Evolutionary conservation across 1,140 invertebrate species (phyloP).

Genomic region (Pemphigus obesinymphae): DNA sequence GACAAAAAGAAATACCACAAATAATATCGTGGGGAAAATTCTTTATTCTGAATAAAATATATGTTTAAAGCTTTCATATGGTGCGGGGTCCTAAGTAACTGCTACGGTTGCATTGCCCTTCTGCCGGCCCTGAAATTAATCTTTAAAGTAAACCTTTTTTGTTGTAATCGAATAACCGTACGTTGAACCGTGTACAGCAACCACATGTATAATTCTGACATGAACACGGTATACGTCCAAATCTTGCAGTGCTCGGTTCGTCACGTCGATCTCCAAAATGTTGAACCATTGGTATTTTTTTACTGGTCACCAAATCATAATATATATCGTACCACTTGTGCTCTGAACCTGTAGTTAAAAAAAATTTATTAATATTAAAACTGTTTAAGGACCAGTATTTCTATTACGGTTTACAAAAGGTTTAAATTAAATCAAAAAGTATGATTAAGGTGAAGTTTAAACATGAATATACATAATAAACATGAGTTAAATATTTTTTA

Average conservation of each 20-base stretch:
- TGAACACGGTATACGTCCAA: slow-evolving; percentile 30
- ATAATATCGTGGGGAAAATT: no score
- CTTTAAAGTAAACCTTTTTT: not conserved
- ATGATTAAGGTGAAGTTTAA: no score
- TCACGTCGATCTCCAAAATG: not conserved
- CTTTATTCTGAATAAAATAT: no score
- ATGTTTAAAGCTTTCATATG: no score
- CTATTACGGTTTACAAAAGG: no score
- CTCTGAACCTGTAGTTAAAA: not conserved
- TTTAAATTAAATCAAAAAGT: no score
- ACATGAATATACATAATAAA: no score
- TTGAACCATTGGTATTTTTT: slow-evolving; percentile 27
- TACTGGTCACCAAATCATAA: not conserved
- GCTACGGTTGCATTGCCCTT: no score
- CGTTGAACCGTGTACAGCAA: slow-evolving; percentile 19
- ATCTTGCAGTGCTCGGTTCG: slow-evolving; percentile 1
- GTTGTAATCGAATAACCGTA: slow-evolving; percentile 18
- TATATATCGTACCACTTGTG: slow-evolving; percentile 18
- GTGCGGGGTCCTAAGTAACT: no score
- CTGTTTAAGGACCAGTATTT: not conserved
- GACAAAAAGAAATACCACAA: no score
- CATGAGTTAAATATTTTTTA: no score
- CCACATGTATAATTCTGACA: slow-evolving; percentile 9
- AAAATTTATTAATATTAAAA: not conserved
- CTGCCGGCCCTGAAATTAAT: not conserved